phyloP scores from a whole-genome alignment of 2,888 invertebrate genomes.

The Himalopsyche japonica region DNA sequence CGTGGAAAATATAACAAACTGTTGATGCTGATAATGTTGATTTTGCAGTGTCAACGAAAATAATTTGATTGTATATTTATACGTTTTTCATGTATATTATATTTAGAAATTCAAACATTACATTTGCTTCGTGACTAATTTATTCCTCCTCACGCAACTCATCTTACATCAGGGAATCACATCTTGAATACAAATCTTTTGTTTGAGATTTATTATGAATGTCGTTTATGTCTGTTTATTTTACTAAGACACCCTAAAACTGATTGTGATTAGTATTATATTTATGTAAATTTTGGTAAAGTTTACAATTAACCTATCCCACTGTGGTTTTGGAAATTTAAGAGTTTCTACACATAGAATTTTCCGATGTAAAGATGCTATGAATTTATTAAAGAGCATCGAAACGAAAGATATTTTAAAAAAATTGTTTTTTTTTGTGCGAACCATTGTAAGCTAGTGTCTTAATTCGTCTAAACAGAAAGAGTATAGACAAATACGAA shows the following conservation, averaged over 20 bases:
- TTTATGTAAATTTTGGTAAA: neutral
- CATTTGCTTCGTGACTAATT: slow-evolving; percentile 26
- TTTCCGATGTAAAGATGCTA: too few species aligned
- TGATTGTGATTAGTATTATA: neutral
- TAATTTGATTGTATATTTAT: neutral
- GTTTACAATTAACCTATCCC: too few species aligned
- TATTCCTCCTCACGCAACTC: slow-evolving; percentile 29
- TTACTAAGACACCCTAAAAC: neutral
- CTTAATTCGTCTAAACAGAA: too few species aligned
- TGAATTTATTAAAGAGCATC: too few species aligned
- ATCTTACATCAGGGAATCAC: slow-evolving; percentile 3
- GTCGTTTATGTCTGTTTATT: neutral
- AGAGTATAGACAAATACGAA: too few species aligned
- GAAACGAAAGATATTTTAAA: too few species aligned
- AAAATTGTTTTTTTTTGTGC: too few species aligned
- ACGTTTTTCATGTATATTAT: slow-evolving; percentile 6
- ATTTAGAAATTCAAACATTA: slow-evolving; percentile 28
- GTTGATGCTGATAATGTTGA: too few species aligned
- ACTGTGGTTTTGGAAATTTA: too few species aligned
- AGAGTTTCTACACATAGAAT: too few species aligned
- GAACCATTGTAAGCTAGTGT: too few species aligned
- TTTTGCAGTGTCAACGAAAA: neutral
- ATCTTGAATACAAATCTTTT: neutral
- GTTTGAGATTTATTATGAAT: neutral
- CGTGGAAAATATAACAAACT: slow-evolving; percentile 10